Evolutionary conservation across 1,140 invertebrate genomes (phyloP).

Genomic region (Battus philenor): DNA sequence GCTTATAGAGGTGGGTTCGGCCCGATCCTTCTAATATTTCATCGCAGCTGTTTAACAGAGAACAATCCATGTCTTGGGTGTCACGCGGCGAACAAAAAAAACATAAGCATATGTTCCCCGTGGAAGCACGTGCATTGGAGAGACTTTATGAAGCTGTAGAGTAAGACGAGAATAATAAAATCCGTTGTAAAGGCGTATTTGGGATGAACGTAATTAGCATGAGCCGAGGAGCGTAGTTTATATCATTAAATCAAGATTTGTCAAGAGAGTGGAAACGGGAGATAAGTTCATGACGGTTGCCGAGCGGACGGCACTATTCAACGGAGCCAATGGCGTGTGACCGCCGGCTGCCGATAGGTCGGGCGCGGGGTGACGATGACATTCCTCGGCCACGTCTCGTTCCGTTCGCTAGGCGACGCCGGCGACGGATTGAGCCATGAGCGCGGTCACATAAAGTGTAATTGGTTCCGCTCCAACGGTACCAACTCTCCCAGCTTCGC

Average conservation of each 20-base stretch:
- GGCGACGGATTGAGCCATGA: conserved; percentile 3
- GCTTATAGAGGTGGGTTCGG: conserved; percentile 34
- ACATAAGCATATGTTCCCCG: conserved; percentile 45
- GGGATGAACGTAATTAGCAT: conserved; percentile 25
- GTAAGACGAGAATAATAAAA: conserved; percentile 12
- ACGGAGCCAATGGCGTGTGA: conserved; percentile 64
- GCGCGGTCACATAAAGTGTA: conserved; percentile 1
- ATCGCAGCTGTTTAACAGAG: conserved; percentile 47
- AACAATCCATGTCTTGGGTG: conserved; percentile 53
- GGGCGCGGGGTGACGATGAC: conserved; percentile 53
- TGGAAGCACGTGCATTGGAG: conserved; percentile 42
- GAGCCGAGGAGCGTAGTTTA: conserved; percentile 22
- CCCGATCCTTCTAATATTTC: conserved; percentile 47
- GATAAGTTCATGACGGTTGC: conserved; percentile 48
- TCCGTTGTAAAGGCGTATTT: neutral
- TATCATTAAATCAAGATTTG: conserved; percentile 41
- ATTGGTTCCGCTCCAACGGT: conserved; percentile 11
- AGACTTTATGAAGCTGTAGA: conserved; percentile 23
- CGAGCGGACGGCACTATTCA: conserved; percentile 51
- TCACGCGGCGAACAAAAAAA: conserved; percentile 40
- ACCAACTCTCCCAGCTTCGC: conserved; percentile 18
- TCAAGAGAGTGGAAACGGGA: conserved; percentile 47
- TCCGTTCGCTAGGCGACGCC: conserved; percentile 25
- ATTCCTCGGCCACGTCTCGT: conserved; percentile 52
- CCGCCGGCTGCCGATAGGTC: conserved; percentile 44